A percentile compares a stretch with the other conserved stretches of the same genome.
phyloP scores from a whole-genome alignment of 2,888 invertebrate genomes.

The Cylindroiulus punctatus region DNA sequence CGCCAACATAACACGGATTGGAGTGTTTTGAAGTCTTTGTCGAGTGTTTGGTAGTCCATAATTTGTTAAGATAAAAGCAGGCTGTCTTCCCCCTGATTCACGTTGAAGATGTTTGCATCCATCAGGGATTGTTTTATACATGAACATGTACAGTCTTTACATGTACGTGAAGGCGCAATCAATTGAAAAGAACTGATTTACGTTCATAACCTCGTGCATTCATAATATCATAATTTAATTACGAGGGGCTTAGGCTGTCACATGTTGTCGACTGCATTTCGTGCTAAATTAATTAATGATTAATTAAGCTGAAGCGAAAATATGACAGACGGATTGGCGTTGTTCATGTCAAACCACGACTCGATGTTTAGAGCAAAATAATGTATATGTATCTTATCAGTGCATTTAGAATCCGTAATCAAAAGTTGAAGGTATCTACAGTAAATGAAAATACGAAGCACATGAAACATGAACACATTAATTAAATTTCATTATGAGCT shows the following conservation, averaged over 20 bases:
- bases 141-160: too few species aligned
- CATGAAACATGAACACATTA: too few species aligned
- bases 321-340: not conserved
- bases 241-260: not conserved
- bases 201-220: constrained; percentile 3
- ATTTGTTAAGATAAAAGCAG: not conserved
- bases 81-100: not conserved
- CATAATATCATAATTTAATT: not conserved
- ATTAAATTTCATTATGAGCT: too few species aligned
- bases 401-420: too few species aligned
- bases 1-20: not conserved
- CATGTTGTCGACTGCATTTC: not conserved
- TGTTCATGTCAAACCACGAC: not conserved
- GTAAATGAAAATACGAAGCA: too few species aligned
- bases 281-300: not conserved
- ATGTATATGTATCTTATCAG: too few species aligned
- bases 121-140: too few species aligned
- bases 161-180: not conserved
- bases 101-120: not conserved
- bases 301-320: not conserved
- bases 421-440: too few species aligned
- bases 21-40: not conserved
- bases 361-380: too few species aligned
- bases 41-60: not conserved
- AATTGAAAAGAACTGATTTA: not conserved